A percentile compares a stretch with the other conserved stretches of the same genome.
These are phyloP conservation scores for Dreissena rostriformis DNA, from an alignment of 1,140 invertebrate genomes.

Conservation along the genomic window DNA sequence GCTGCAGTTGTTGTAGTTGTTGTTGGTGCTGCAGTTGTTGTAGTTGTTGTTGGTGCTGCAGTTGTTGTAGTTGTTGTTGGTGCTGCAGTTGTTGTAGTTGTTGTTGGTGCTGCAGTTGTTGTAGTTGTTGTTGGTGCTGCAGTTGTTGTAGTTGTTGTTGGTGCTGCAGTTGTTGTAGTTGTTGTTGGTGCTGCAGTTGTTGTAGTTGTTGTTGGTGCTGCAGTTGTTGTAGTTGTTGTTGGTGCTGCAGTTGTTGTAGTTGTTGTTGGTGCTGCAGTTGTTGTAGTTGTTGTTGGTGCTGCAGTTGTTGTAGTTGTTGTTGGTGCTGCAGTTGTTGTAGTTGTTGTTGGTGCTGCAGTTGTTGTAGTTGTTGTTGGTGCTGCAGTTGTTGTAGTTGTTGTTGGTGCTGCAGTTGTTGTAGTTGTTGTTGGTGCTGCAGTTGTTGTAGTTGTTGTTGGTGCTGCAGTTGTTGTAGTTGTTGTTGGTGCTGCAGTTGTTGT, in stretches of 20 bases:
- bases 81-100: not conserved
- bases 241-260: conserved; percentile 4
- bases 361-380: not conserved
- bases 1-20: not conserved
- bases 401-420: conserved; percentile 2
- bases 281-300: not conserved
- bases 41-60: not conserved
- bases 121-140: conserved; percentile 1
- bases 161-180: conserved; percentile 11
- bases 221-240: conserved; percentile 12
- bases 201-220: conserved; percentile 10
- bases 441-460: not conserved
- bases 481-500: conserved; percentile 10
- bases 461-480: not conserved
- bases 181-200: conserved; percentile 8
- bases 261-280: not conserved
- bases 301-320: not conserved
- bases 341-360: not conserved
- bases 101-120: not conserved
- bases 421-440: not conserved
- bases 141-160: conserved; percentile 3
- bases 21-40: conserved; percentile 2
- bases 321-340: conserved; percentile 9
- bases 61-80: conserved; percentile 12
- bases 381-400: conserved; percentile 1